Percentiles rank a stretch among this genome's conserved stretches.
phyloP scores from a whole-genome alignment of 2,797 vertebrate genomes.

The Somateria mollissima region DNA sequence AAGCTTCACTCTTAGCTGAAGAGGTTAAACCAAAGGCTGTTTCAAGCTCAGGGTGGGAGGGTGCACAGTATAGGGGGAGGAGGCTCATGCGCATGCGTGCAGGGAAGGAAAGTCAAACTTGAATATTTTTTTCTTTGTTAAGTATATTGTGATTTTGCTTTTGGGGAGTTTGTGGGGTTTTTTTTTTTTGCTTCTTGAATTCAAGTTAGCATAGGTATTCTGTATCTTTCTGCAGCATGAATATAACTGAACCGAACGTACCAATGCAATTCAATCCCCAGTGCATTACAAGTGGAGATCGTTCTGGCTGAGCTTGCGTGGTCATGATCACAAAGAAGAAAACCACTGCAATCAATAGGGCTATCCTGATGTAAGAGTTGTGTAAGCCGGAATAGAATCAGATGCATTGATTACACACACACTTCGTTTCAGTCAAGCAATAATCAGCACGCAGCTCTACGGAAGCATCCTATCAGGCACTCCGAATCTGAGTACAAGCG shows the following conservation, averaged over 20 bases:
- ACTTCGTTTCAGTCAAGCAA: conserved; percentile 7
- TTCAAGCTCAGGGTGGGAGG: not conserved
- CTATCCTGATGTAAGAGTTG: not conserved
- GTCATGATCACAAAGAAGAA: conserved; percentile 17
- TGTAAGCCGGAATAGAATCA: not conserved
- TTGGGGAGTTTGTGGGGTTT: fast-evolving
- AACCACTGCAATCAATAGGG: conserved; percentile 13
- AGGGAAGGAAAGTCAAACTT: not conserved
- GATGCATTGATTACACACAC: conserved; percentile 2
- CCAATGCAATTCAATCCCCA: not conserved
- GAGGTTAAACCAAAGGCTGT: not conserved
- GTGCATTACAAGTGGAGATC: not conserved
- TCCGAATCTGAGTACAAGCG: not conserved
- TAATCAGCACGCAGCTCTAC: not conserved
- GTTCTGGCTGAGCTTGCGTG: not conserved
- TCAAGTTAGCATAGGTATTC: not conserved
- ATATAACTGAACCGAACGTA: not conserved
- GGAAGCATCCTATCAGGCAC: not conserved
- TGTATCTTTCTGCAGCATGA: not conserved
- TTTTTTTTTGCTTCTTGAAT: not conserved
- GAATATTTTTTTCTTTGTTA: not conserved
- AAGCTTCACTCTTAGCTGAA: not conserved
- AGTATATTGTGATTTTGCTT: not conserved
- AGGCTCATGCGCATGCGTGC: fast-evolving
- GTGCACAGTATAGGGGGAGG: too few species aligned